phyloP scores from a whole-genome alignment of 2,797 vertebrate species.

The Cygnus olor region DNA sequence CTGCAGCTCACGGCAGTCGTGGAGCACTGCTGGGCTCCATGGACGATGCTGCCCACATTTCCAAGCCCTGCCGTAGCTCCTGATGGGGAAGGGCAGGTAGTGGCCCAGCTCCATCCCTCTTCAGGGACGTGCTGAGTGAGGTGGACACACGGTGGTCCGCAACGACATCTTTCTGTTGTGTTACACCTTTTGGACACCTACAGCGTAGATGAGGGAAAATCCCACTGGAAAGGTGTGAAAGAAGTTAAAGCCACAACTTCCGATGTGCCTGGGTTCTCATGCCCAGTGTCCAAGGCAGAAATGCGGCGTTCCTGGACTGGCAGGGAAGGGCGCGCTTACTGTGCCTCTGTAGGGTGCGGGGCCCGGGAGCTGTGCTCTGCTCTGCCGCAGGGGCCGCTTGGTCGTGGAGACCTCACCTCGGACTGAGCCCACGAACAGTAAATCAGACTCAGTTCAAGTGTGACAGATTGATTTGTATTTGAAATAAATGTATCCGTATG shows the following conservation, averaged over 20 bases:
- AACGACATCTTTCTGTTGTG: accelerated
- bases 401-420: accelerated
- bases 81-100: background rate
- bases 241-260: background rate
- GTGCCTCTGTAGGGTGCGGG: background rate
- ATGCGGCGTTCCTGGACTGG: too few relatives aligned
- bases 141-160: background rate
- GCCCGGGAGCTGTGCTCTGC: background rate
- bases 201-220: background rate
- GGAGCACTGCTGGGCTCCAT: background rate
- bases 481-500: background rate
- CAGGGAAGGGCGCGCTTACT: background rate
- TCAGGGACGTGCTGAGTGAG: background rate
- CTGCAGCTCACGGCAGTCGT: background rate
- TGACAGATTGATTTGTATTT: background rate
- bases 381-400: too few relatives aligned
- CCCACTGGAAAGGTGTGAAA: too few relatives aligned
- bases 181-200: background rate
- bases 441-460: background rate
- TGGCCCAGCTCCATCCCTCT: background rate
- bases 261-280: background rate
- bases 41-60: too few relatives aligned
- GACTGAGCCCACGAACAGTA: accelerated
- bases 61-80: too few relatives aligned
- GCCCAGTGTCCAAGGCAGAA: too few relatives aligned